Evolutionary conservation across 2,888 invertebrate genomes (phyloP).

Genomic region (Cerastis rubricosa): DNA sequence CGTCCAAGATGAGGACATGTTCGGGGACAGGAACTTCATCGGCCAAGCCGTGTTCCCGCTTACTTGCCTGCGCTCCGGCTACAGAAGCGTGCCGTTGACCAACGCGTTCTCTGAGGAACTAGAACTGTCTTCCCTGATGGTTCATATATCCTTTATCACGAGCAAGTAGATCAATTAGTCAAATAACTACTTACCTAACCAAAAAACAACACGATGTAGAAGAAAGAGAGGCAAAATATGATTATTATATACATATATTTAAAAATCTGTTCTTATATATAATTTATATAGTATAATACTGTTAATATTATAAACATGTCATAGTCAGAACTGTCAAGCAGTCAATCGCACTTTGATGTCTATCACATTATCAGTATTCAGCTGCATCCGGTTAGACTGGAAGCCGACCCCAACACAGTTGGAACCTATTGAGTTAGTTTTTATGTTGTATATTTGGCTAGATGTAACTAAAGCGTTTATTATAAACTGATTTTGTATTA

Average conservation of each 20-base stretch:
- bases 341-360: neutral
- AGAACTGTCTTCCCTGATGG: constrained; percentile 96
- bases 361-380: neutral
- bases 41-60: constrained; percentile 98
- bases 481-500: neutral
- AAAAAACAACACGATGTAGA: constrained; percentile 48
- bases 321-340: neutral
- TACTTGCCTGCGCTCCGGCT: constrained; percentile 95
- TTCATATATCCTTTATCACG: constrained; percentile 89
- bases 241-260: neutral
- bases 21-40: constrained; percentile 98
- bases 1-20: constrained; percentile 99
- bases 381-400: too few species aligned
- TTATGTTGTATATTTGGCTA: neutral
- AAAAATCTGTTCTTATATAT: neutral
- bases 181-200: constrained; percentile 54
- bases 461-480: neutral
- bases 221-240: constrained; percentile 31
- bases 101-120: constrained; percentile 98
- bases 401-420: too few species aligned
- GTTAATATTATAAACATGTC: neutral
- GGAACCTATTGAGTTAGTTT: neutral
- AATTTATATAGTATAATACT: neutral
- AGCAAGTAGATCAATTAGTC: constrained; percentile 53
- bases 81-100: constrained; percentile 96